These are phyloP conservation scores for Unio pictorum DNA, from an alignment of 2,888 invertebrate species.

Conservation along the genomic window DNA sequence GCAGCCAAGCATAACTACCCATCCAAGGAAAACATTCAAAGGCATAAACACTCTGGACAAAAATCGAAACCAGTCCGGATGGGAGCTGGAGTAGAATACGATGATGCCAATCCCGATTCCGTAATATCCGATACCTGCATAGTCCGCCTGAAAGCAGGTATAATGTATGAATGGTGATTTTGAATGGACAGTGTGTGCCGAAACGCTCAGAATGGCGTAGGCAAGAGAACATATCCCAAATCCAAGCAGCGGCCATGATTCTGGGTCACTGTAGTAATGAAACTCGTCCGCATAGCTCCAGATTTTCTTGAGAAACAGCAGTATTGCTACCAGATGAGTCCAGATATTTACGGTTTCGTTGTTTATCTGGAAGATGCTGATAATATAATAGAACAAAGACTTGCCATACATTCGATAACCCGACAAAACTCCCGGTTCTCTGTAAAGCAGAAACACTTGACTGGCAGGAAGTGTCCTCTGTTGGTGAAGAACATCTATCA, in stretches of 20 bases:
- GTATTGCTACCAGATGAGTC: slow-evolving; percentile 50
- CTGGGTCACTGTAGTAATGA: slow-evolving; percentile 12
- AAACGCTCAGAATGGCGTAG: slow-evolving; percentile 38
- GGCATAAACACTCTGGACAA: slow-evolving; percentile 24
- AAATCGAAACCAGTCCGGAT: slow-evolving; percentile 18
- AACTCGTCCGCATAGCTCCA: not conserved
- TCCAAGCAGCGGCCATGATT: slow-evolving; percentile 25
- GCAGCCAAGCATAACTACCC: slow-evolving; percentile 38
- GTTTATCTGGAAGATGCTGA: slow-evolving; percentile 52
- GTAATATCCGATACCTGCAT: slow-evolving; percentile 53
- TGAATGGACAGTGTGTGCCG: slow-evolving; percentile 55
- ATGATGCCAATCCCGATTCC: slow-evolving; percentile 41
- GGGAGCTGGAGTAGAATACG: slow-evolving; percentile 43
- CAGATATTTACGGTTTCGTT: slow-evolving; percentile 61
- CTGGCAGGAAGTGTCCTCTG: too few relatives aligned
- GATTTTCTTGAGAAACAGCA: slow-evolving; percentile 29
- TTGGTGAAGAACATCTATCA: too few relatives aligned
- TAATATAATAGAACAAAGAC: slow-evolving; percentile 47
- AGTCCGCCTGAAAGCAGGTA: slow-evolving; percentile 54
- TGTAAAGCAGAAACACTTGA: slow-evolving; percentile 23
- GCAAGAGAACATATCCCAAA: slow-evolving; percentile 37
- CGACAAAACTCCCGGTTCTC: slow-evolving; percentile 47
- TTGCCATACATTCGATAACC: slow-evolving; percentile 46
- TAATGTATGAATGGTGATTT: slow-evolving; percentile 50
- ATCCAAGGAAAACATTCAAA: slow-evolving; percentile 34